These are phyloP conservation scores for Cebidichthys violaceus DNA, from an alignment of 2,113 vertebrate genomes.

Conservation along the genomic window DNA sequence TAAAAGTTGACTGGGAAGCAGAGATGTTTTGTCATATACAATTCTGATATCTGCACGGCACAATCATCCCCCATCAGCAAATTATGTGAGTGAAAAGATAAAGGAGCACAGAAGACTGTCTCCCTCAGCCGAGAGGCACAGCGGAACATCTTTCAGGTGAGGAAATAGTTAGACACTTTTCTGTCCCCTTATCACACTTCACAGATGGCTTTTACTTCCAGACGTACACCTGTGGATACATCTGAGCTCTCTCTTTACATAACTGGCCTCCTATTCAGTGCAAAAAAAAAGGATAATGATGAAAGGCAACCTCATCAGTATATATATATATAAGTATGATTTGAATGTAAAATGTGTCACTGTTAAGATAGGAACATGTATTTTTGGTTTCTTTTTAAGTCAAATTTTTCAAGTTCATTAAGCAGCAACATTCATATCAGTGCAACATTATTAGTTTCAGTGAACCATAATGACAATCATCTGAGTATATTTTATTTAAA, in stretches of 20 bases:
- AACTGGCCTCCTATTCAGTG: conserved; percentile 23
- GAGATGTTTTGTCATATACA: background rate
- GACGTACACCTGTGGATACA: conserved; percentile 40
- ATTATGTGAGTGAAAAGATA: conserved; percentile 15
- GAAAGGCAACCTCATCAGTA: conserved; percentile 11
- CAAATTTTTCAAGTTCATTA: conserved; percentile 22
- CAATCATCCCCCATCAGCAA: background rate
- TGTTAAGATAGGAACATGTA: conserved; percentile 36
- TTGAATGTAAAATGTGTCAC: conserved; percentile 7
- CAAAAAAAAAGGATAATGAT: conserved; percentile 16
- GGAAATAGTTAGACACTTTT: conserved; percentile 29
- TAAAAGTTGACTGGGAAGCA: background rate
- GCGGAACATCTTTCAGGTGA: conserved; percentile 23
- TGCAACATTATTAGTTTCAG: conserved; percentile 2
- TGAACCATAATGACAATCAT: conserved; percentile 14
- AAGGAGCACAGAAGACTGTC: conserved; percentile 24
- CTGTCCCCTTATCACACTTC: conserved; percentile 41
- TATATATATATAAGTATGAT: conserved; percentile 27
- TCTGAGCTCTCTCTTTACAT: conserved; percentile 39
- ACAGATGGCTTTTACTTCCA: conserved; percentile 50
- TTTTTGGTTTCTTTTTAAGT: conserved; percentile 23
- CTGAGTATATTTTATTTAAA: conserved; percentile 18
- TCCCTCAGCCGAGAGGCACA: background rate
- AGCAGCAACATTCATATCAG: background rate
- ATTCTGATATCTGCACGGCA: conserved; percentile 15